These are phyloP conservation scores for Zhuqinia jingwanae DNA, from an alignment of 2,888 invertebrate species.

Conservation along the genomic window DNA sequence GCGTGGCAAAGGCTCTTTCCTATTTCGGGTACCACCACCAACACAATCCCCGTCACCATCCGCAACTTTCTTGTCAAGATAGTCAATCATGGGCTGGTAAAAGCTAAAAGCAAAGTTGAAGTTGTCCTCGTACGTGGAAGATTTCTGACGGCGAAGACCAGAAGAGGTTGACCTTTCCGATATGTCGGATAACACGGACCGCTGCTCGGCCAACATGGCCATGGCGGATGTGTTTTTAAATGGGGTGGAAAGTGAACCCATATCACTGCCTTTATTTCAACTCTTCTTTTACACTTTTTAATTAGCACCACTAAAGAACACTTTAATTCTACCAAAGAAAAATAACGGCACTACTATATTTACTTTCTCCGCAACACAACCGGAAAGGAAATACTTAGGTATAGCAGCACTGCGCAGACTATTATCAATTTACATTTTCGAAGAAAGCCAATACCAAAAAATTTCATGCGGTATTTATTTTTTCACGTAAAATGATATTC, in stretches of 20 bases:
- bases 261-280: too few species aligned
- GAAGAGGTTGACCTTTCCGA: conserved; percentile 58
- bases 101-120: conserved; percentile 92
- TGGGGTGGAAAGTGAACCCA: conserved; percentile 62
- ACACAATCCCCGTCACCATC: conserved; percentile 80
- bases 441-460: conserved; percentile 6
- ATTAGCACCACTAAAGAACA: background rate
- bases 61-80: conserved; percentile 86
- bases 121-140: conserved; percentile 86
- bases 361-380: background rate
- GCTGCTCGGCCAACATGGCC: conserved; percentile 76
- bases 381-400: background rate
- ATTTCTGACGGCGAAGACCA: conserved; percentile 48
- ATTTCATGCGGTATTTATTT: conserved; percentile 34
- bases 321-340: background rate
- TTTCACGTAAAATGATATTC: background rate
- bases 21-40: conserved; percentile 78
- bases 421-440: conserved; percentile 1
- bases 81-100: conserved; percentile 94
- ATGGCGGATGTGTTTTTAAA: conserved; percentile 72
- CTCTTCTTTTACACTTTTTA: conserved; percentile 1
- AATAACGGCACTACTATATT: background rate
- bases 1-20: conserved; percentile 83
- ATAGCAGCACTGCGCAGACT: background rate
- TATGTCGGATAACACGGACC: conserved; percentile 60